These are phyloP conservation scores for Drosophila setosimentum DNA, from an alignment of 2,888 invertebrate species.

Conservation along the genomic window DNA sequence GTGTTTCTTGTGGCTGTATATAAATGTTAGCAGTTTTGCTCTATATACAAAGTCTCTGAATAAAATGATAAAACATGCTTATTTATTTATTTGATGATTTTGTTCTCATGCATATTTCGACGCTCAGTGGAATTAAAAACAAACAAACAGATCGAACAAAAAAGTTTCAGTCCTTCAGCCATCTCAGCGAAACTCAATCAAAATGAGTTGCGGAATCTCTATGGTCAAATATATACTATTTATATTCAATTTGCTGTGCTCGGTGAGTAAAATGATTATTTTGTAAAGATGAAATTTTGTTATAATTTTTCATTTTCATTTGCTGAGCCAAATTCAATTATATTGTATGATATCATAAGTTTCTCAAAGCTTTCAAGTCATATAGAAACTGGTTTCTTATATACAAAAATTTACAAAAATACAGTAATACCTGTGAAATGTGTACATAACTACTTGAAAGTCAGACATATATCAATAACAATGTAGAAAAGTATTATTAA, in stretches of 20 bases:
- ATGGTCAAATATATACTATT: conserved; percentile 94
- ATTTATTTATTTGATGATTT: conserved; percentile 47
- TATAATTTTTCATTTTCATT: conserved; percentile 29
- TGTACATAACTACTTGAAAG: too few relatives aligned
- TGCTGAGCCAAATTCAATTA: conserved; percentile 26
- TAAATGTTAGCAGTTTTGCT: conserved; percentile 13
- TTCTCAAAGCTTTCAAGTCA: conserved; percentile 8
- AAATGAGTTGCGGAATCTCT: conserved; percentile 91
- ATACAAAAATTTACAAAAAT: background rate
- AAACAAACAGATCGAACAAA: conserved; percentile 16
- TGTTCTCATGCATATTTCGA: conserved; percentile 20
- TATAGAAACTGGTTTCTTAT: conserved; percentile 60
- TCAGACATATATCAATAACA: background rate
- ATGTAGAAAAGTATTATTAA: background rate
- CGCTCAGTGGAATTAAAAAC: conserved; percentile 9
- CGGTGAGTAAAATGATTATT: conserved; percentile 87
- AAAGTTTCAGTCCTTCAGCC: conserved; percentile 57
- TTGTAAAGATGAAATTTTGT: conserved; percentile 3
- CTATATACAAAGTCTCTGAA: conserved; percentile 33
- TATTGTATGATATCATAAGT: conserved; percentile 61
- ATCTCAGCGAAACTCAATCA: conserved; percentile 73
- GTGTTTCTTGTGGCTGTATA: conserved; percentile 2
- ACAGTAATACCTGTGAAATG: conserved; percentile 17
- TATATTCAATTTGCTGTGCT: conserved; percentile 91
- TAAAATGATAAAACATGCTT: conserved; percentile 44